Evolutionary conservation across 2,888 invertebrate species (phyloP), one percentile per base, ranked within the genome.

Genomic region (Noctua comes): DNA sequence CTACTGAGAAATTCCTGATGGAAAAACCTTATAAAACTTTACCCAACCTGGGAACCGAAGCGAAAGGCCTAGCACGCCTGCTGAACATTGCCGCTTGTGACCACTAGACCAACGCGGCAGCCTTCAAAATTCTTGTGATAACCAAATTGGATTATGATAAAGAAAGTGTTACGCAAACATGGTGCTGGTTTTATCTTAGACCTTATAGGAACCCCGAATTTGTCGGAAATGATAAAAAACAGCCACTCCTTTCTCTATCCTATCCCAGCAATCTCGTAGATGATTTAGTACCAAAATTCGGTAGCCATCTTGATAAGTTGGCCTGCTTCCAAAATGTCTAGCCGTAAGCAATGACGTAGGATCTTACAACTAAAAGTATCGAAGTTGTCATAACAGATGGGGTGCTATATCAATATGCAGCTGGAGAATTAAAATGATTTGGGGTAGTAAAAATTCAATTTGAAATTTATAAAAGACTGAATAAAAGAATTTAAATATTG

Each of bases 311-410:
- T 73, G 81, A 80, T 83, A 82, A 64, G 8, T 73, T 91, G 91
- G 91, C 89, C 8, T n/a, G 7, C 1, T 2, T 74, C 90, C 91
- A 91, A 80, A 16, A 7, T 11, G 79, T 86, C 79, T 74, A 73
- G 86, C 78, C 84, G 40, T 62, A 1, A 83, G 87, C 84, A 86
- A 82, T 86, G 75, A 72, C 78, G 62, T 78, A 59, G 80, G 65
- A 84, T 83, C 86, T 88, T 85, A 80, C 51, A 82, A 77, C 74
- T 77, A 66, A 65, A 74, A 68, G 36, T n/a, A 59, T 65, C 51
- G 27, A n/a, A 40, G 46, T 24, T 76, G 27, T 72, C n/a, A 27
- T 80, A 72, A 78, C 51, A 78, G n/a, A 71, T 78, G 72, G 1
- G n/a, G n/a, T n/a, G n/a, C n/a, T n/a, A 51, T 51, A 40, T 2